Base-by-base conservation (phyloP, 2,888 invertebrate species). In the Sipha maydis region DNA sequence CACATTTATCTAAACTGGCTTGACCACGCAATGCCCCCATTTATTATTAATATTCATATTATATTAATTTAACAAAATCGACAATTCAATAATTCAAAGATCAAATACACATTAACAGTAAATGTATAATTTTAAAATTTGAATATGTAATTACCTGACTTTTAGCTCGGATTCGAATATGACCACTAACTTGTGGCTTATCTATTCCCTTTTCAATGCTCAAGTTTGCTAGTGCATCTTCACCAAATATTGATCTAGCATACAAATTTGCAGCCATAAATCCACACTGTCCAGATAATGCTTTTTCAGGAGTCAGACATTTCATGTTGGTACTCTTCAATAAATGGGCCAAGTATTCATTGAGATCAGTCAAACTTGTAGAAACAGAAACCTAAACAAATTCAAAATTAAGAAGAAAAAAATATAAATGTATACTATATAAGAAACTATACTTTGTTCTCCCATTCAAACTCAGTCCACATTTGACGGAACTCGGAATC, bases 391-490 rank as follows among this genome's bases (percentile, higher is more conserved):
- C 94, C 92, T 93, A 90, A 77, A 90, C 90, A 86, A 86, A 89
- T 75, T n/a, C 61, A 77, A 34, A 28, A 17, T 83, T 79, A 38
- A 89, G 31, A 67, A 8, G 61, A 71, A 79, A 25, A 56, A 83
- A 25, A 56, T 67, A 19, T n/a, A 83, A 48, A 17, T 71, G 67
- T 84, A 78, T 28, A 89, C 3, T 54, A 34, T 71, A 56, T 0
- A n/a, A 67, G 14, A 85, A 54, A 88, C 79, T 69, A 28, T 90
- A 94, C 98, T 94, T 99, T 99, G 93, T 99, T 99, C 93, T 99
- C 99, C 99, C 99, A 99, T 93, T 99, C 99, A 93, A 99, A 99
- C 93, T 99, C 99, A 4, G 98, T 98, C 99, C 99, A 99, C 99
- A 99, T 99, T 93, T 97, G 96, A 11, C 99, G 93, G 94, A 99